Conservation (phyloP, 2,797 vertebrate genomes). For the Anguilla obscura region DNA sequence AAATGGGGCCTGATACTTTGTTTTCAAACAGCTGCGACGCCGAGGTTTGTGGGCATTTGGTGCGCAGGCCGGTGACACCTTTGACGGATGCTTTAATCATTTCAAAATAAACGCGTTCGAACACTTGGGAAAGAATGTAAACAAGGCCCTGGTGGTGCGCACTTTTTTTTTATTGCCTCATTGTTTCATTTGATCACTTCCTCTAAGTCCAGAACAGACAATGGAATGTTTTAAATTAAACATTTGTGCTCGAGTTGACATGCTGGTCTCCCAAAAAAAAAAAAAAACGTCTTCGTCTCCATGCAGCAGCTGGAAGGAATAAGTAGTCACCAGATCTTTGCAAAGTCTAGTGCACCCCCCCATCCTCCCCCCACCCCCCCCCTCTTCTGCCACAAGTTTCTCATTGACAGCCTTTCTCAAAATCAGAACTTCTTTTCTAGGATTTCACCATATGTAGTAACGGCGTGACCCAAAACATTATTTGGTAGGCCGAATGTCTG, state of each 20-base stretch:
- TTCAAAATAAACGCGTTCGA: constrained; percentile 20
- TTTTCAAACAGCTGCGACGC: constrained; percentile 45
- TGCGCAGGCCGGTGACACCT: constrained; percentile 52
- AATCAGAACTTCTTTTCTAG: background rate
- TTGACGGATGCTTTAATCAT: constrained; percentile 37
- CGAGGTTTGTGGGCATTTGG: constrained; percentile 40
- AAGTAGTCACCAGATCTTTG: constrained; percentile 15
- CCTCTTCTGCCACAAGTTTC: background rate
- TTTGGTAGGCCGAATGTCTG: too few relatives aligned
- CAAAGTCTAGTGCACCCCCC: background rate
- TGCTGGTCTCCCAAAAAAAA: constrained; percentile 49
- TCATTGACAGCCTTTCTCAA: background rate
- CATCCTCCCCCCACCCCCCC: background rate
- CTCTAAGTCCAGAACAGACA: constrained; percentile 34
- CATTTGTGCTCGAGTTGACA: constrained; percentile 47
- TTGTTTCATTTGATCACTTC: constrained; percentile 34
- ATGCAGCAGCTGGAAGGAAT: constrained; percentile 46
- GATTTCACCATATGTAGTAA: background rate
- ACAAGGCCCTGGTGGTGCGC: constrained; percentile 17
- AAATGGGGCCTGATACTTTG: background rate
- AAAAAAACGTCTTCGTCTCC: constrained; percentile 22
- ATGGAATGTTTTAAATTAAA: constrained; percentile 45
- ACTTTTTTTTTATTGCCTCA: constrained; percentile 27
- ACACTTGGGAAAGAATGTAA: constrained; percentile 10
- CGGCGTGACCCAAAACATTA: background rate